Percentiles rank a stretch among this genome's conserved stretches.
These are phyloP conservation scores for Muraenolepis orangiensis DNA, from an alignment of 2,797 vertebrate species.

Conservation along the genomic window DNA sequence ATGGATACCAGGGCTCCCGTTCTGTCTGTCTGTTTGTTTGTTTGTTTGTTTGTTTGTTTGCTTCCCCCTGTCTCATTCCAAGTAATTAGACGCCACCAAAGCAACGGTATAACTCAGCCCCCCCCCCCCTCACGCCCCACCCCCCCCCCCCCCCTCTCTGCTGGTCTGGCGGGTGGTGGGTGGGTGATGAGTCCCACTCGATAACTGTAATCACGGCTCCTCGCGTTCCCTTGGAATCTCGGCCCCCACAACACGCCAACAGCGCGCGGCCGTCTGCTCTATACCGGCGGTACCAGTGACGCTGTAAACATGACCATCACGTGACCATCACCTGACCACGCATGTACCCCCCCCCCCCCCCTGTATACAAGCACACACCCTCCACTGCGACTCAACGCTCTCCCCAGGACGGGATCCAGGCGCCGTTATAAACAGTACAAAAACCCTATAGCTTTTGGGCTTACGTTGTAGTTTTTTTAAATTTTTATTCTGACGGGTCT, in stretches of 20 bases:
- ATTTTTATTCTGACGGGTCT: not conserved
- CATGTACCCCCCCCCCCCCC: not conserved
- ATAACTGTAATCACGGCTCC: not conserved
- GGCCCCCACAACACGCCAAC: not conserved
- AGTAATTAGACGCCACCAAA: conserved; percentile 46
- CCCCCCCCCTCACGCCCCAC: too few relatives aligned
- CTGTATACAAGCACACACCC: too few relatives aligned
- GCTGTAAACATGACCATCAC: not conserved
- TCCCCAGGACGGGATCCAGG: not conserved
- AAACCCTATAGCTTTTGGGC: not conserved
- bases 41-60: conserved; percentile 20
- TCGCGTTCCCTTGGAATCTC: not conserved
- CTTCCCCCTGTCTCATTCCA: conserved; percentile 30
- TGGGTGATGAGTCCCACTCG: not conserved
- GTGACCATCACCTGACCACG: not conserved
- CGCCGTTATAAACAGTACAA: not conserved
- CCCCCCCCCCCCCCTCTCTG: too few relatives aligned
- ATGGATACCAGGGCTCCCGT: conserved; percentile 15
- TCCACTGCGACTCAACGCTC: not conserved
- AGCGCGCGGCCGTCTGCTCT: not conserved
- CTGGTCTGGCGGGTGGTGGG: too few relatives aligned
- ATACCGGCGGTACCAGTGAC: not conserved
- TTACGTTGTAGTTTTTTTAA: not conserved
- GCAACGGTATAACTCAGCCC: conserved; percentile 40
- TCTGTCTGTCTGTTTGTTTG: conserved; percentile 37